Base-by-base conservation (phyloP, 2,797 vertebrate genomes). In the Anguilla obscura region DNA sequence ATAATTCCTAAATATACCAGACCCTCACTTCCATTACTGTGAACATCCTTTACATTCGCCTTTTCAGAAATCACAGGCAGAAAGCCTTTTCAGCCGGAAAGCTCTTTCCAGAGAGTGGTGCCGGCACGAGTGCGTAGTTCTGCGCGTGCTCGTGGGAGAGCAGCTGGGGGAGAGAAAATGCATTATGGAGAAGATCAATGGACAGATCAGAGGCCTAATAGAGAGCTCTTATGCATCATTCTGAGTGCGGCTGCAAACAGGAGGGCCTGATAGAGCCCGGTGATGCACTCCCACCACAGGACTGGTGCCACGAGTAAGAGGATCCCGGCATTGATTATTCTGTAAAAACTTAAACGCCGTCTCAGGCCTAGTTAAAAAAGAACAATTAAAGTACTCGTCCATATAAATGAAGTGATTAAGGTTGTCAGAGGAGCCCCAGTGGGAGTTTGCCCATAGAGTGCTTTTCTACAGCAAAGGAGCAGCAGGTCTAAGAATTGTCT, bases 341-440 rank as follows among this genome's bases (percentile, higher is more conserved):
- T 56, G 48, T 74, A 50, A 45, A 74, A 21, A 7, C 56, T n/a
- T 85, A 45, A 85, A 71, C 54, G 33, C 48, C 16, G 12, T 74
- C 45, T 36, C 50, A 36, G 83, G 66, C 84, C 33, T 88, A 36
- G 82, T 63, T 85, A 74, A n/a, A 87, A 45, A 71, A 71, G 21
- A 21, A 24, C 21, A 66, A 84, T 88, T 74, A 69, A 54, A 45
- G 45, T 83, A 50, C 66, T 66, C 63, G n/a, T 21, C 56, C 80
- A 66, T 84, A 63, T 83, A 83, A 84, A 79, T 48, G 18, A 10
- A 84, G 58, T 66, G 63, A 71, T 86, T 86, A 86, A 86, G 63
- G 21, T 63, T 56, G 85, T 74, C n/a, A 45, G 74, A 45, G 74
- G 30, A 40, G 36, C 74, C 18, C 74, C 33, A 79, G 74, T 14